Conservation (phyloP, 2,797 vertebrate species). For the Tenualosa ilisha region DNA sequence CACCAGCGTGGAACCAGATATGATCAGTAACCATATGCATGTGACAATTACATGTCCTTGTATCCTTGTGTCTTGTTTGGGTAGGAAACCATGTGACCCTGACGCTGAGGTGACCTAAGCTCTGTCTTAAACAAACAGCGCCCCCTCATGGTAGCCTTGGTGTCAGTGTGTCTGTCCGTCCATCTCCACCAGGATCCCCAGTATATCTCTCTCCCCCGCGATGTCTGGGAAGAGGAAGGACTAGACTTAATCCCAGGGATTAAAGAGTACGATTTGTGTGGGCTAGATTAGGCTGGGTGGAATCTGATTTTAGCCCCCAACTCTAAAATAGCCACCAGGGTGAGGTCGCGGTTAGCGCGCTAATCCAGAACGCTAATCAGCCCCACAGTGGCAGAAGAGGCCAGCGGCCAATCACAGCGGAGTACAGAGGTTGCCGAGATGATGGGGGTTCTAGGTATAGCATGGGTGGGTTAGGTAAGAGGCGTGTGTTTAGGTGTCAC, state of each 20-base stretch:
- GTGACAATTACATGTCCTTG: too few species aligned
- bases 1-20: too few species aligned
- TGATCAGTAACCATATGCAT: too few species aligned
- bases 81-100: background rate
- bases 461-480: slow-evolving; percentile 33
- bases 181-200: background rate
- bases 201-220: background rate
- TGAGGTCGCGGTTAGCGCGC: slow-evolving; percentile 43
- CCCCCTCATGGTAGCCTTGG: slow-evolving; percentile 1
- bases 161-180: background rate
- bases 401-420: slow-evolving; percentile 35
- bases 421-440: slow-evolving; percentile 22
- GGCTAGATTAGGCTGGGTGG: slow-evolving; percentile 52
- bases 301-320: slow-evolving; percentile 59
- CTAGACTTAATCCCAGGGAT: slow-evolving; percentile 57
- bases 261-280: slow-evolving; percentile 53
- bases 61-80: background rate
- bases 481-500: background rate
- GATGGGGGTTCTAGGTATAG: slow-evolving; percentile 31
- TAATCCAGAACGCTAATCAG: slow-evolving; percentile 60
- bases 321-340: slow-evolving; percentile 45
- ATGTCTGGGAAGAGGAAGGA: slow-evolving; percentile 44
- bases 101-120: background rate
- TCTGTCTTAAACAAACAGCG: background rate
- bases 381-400: slow-evolving; percentile 39